Evolutionary conservation across 1,140 invertebrate genomes (phyloP), one percentile per base, ranked within the genome.

Genomic region (Cyclargus thomasi): DNA sequence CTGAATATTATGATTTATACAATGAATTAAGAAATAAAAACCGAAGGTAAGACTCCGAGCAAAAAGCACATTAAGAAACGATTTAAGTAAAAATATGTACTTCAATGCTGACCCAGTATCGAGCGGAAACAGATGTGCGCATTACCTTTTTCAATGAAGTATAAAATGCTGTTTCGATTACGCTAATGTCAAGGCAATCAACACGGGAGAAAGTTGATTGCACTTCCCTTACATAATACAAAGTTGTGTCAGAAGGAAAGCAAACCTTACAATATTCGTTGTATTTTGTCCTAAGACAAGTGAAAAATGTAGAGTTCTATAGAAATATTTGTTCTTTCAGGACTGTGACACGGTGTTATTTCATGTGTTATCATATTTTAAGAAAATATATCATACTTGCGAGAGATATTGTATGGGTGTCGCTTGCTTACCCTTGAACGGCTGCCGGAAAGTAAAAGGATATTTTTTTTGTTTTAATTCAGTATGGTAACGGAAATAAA

Each of bases 61-160:
- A 47, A 47, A 47, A 47, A 47, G 14, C 39, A 47, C 14, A 47
- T 47, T 47, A 47, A 47, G 39, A 16, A 47, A 16, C 55, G 55
- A 20, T 59, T 20, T 20, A 59, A 59, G 2, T 20, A 20, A 21
- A 59, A 59, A 18, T 55, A 20, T 11, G 55, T 59, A 1, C 18
- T 20, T 59, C 21, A n/a, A 59, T 21, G 39, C 11, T 59, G 55
- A 59, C 55, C 55, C 55, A 59, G 55, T 59, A 59, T 59, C 53
- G 55, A 59, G 55, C 18, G 55, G 55, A 59, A 59, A 59, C 55
- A 22, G 55, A 59, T 59, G 55, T 59, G 55, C 55, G 55, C 55
- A 18, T 59, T 20, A 59, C 53, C 55, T 20, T 59, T 59, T 59
- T 59, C 55, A 21, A 59, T 21, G 18, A 59, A 21, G 55, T 11